A percentile compares a stretch with the other conserved stretches of the same genome.
These are phyloP conservation scores for Apteryx mantelli DNA, from an alignment of 2,113 vertebrate genomes.

Conservation along the genomic window DNA sequence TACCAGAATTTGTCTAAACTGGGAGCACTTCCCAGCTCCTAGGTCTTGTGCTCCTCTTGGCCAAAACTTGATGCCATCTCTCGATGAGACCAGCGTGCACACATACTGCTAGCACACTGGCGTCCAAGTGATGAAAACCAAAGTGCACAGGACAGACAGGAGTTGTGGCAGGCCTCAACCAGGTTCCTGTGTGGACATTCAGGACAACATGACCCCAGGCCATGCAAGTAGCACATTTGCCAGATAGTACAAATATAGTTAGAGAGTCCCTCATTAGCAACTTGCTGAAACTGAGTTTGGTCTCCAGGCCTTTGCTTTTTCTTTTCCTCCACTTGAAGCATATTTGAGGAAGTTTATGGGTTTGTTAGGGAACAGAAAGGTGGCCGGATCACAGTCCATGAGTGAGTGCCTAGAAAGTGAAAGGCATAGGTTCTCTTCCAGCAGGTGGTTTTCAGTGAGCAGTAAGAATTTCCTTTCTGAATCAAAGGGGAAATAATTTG, in stretches of 20 bases:
- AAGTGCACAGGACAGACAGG: background rate
- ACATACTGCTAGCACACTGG: background rate
- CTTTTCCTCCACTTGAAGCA: rapidly evolving
- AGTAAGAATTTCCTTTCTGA: background rate
- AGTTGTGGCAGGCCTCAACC: background rate
- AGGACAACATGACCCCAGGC: background rate
- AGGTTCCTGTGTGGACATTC: background rate
- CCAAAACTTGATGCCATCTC: background rate
- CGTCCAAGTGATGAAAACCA: background rate
- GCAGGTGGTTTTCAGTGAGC: background rate
- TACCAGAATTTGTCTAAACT: background rate
- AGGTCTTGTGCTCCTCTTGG: background rate
- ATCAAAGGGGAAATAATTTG: background rate
- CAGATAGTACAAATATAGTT: background rate
- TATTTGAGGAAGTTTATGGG: background rate
- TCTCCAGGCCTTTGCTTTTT: rapidly evolving
- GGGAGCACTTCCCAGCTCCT: background rate
- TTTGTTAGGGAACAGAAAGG: background rate
- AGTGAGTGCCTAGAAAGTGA: background rate
- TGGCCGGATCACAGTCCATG: background rate
- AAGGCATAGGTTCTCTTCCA: background rate
- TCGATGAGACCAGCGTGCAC: rapidly evolving
- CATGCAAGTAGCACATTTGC: rapidly evolving
- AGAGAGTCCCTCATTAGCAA: background rate
- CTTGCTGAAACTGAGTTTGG: rapidly evolving